A percentile compares a stretch with the other conserved stretches of the same genome.
Conservation (phyloP, 2,888 invertebrate species). For the Eurytoma californica region DNA sequence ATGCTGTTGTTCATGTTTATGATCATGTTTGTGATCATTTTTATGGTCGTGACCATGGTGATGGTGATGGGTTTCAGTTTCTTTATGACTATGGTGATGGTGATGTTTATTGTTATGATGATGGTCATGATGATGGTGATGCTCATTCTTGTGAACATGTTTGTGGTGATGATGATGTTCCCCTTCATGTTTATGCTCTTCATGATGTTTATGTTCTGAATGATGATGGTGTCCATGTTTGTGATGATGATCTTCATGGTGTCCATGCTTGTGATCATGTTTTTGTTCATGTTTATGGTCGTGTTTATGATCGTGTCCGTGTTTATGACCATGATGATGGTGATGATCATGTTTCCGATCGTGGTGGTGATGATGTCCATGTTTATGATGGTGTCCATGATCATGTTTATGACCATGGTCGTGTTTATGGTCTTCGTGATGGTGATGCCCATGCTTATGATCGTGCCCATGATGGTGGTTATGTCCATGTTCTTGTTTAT, state of each 20-base stretch:
- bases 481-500: neutral
- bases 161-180: constrained; percentile 50
- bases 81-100: constrained; percentile 48
- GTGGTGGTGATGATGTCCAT: constrained; percentile 15
- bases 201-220: constrained; percentile 31
- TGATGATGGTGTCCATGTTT: constrained; percentile 44
- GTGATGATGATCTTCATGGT: constrained; percentile 43
- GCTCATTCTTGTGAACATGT: constrained; percentile 42
- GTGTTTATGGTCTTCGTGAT: constrained; percentile 30
- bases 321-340: constrained; percentile 36
- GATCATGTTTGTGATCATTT: constrained; percentile 38
- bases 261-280: constrained; percentile 41
- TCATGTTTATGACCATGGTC: neutral
- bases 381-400: constrained; percentile 30
- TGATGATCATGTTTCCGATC: constrained; percentile 18
- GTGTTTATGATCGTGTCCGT: constrained; percentile 50
- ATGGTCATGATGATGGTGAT: constrained; percentile 50
- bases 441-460: constrained; percentile 25
- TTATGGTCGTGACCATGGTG: constrained; percentile 48
- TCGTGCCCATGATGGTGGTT: neutral
- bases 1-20: constrained; percentile 40
- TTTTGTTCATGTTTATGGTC: constrained; percentile 39
- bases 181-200: constrained; percentile 44
- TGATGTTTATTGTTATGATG: constrained; percentile 47
- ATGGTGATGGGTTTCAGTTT: constrained; percentile 47